phyloP scores from a whole-genome alignment of 2,113 vertebrate genomes.

The Gnathonemus echidnorhynchus region DNA sequence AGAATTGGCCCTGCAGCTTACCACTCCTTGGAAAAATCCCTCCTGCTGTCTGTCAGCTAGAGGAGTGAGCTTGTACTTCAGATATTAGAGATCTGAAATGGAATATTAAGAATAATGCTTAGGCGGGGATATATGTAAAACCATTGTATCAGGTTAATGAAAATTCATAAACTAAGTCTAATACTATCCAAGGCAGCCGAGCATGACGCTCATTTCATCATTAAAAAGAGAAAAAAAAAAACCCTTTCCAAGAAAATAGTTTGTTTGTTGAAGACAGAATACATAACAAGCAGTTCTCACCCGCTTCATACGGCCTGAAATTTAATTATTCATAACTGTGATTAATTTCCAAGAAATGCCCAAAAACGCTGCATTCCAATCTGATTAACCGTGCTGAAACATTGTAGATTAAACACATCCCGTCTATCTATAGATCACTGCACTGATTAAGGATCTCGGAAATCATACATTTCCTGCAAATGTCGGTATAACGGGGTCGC shows the following conservation, averaged over 20 bases:
- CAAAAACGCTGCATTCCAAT: not conserved
- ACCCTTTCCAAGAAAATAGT: not conserved
- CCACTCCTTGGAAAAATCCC: not conserved
- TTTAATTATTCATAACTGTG: not conserved
- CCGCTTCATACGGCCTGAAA: not conserved
- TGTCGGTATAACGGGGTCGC: not conserved
- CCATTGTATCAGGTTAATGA: not conserved
- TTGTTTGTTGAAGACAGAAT: not conserved
- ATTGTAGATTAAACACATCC: not conserved
- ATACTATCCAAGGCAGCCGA: not conserved
- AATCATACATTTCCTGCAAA: not conserved
- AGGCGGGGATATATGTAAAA: not conserved
- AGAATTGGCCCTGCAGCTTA: not conserved
- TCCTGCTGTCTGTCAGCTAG: not conserved
- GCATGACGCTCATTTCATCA: not conserved
- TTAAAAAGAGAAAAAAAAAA: not conserved
- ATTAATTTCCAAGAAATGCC: not conserved
- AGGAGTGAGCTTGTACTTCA: not conserved
- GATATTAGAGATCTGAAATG: not conserved
- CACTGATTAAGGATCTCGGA: not conserved
- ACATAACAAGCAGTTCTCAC: not conserved
- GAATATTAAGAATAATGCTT: not conserved
- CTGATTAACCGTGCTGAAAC: not conserved
- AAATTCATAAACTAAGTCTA: not conserved
- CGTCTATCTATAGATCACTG: not conserved